Percentiles rank a stretch among this genome's conserved stretches.
Conservation (phyloP, 2,797 vertebrate genomes). For the Macropodus opercularis region DNA sequence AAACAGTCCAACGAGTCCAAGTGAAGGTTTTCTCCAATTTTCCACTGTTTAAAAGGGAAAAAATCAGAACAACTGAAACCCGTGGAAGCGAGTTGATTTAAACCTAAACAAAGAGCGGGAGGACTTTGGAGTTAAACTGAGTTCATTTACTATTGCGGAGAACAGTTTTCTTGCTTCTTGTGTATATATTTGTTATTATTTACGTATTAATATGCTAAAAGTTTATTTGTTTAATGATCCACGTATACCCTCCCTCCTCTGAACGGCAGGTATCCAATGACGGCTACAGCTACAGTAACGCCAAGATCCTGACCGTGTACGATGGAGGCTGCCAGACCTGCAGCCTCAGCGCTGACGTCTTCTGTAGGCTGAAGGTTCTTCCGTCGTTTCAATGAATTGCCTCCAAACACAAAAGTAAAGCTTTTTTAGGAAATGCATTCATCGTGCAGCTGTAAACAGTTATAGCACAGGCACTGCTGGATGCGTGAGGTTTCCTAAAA, state of each 20-base stretch:
- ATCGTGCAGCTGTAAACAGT: background rate
- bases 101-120: too few relatives aligned
- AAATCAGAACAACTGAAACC: background rate
- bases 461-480: background rate
- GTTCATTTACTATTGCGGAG: background rate
- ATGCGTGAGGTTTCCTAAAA: slow-evolving; percentile 23
- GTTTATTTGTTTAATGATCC: slow-evolving; percentile 15
- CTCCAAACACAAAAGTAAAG: too few relatives aligned
- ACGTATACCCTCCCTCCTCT: slow-evolving; percentile 29
- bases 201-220: too few relatives aligned
- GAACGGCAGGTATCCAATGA: slow-evolving; percentile 90
- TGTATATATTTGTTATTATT: too few relatives aligned
- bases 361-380: slow-evolving; percentile 85
- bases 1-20: slow-evolving; percentile 1
- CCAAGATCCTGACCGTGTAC: slow-evolving; percentile 86
- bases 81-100: background rate
- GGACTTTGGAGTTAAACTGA: background rate
- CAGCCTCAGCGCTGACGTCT: slow-evolving; percentile 72
- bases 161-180: too few relatives aligned
- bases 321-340: slow-evolving; percentile 90
- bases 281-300: slow-evolving; percentile 89
- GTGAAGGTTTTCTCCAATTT: slow-evolving; percentile 17
- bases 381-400: too few relatives aligned
- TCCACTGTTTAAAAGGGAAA: background rate
- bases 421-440: background rate